phyloP scores from a whole-genome alignment of 1,140 invertebrate species.

The Dufourea novaeangliae region DNA sequence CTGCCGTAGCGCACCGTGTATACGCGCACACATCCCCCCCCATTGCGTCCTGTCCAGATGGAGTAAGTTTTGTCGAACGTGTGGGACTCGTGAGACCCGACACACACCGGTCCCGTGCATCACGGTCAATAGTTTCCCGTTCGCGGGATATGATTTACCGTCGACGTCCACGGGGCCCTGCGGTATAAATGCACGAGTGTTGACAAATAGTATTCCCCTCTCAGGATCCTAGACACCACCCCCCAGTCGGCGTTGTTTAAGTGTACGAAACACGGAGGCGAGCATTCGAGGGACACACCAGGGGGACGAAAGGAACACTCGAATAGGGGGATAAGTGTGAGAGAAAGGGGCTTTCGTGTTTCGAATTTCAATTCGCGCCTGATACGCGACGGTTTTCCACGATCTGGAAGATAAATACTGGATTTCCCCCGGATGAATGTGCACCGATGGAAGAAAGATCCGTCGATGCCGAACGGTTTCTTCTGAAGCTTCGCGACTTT shows the following conservation, averaged over 20 bases:
- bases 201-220: constrained; percentile 68
- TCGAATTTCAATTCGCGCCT: constrained; percentile 32
- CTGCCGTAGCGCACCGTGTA: constrained; percentile 9
- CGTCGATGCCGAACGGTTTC: neutral
- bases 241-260: constrained; percentile 14
- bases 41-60: neutral
- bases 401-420: constrained; percentile 11
- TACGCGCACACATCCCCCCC: constrained; percentile 3
- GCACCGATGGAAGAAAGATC: neutral
- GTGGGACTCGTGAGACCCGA: neutral
- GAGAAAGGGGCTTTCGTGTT: neutral
- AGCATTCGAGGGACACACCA: neutral
- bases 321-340: neutral
- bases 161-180: constrained; percentile 47
- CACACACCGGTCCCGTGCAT: neutral
- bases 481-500: neutral
- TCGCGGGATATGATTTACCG: constrained; percentile 65
- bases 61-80: constrained; percentile 4
- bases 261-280: constrained; percentile 12
- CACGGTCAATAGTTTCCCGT: constrained; percentile 63
- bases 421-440: neutral
- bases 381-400: neutral
- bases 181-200: constrained; percentile 66
- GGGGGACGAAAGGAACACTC: neutral
- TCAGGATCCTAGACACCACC: neutral